Conservation (phyloP, 2,888 invertebrate species). For the Sphaerophoria rueppellii region DNA sequence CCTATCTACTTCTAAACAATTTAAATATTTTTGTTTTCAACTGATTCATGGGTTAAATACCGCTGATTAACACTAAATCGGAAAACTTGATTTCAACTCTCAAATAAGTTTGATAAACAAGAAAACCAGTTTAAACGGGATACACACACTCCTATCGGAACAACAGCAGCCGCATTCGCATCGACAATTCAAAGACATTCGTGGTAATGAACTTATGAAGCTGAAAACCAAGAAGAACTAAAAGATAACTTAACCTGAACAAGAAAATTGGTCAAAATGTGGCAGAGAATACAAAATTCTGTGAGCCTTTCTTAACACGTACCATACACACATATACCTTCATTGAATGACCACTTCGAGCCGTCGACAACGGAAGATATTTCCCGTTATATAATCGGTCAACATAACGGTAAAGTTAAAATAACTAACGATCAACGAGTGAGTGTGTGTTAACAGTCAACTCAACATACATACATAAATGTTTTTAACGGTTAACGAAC, state of each 20-base stretch:
- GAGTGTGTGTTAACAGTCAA: not conserved
- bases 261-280: constrained; percentile 28
- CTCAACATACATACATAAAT: constrained; percentile 8
- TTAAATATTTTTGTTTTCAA: too few relatives aligned
- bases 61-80: not conserved
- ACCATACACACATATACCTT: constrained; percentile 28
- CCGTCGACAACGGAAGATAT: not conserved
- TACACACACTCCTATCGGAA: constrained; percentile 40
- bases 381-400: constrained; percentile 77
- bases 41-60: too few relatives aligned
- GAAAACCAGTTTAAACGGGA: constrained; percentile 42
- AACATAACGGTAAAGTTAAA: constrained; percentile 75
- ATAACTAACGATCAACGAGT: rapidly evolving
- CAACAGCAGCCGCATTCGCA: too few relatives aligned
- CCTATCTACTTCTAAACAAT: too few relatives aligned
- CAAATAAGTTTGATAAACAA: not conserved
- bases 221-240: constrained; percentile 22
- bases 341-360: constrained; percentile 38
- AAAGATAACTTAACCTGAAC: constrained; percentile 53
- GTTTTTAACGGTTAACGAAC: not conserved
- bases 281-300: not conserved
- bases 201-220: constrained; percentile 7
- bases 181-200: constrained; percentile 7
- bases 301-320: not conserved
- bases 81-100: not conserved